A percentile compares a stretch with the other conserved stretches of the same genome.
Evolutionary conservation across 2,797 vertebrate species (phyloP).

Genomic region (Smutsia temminckii): DNA sequence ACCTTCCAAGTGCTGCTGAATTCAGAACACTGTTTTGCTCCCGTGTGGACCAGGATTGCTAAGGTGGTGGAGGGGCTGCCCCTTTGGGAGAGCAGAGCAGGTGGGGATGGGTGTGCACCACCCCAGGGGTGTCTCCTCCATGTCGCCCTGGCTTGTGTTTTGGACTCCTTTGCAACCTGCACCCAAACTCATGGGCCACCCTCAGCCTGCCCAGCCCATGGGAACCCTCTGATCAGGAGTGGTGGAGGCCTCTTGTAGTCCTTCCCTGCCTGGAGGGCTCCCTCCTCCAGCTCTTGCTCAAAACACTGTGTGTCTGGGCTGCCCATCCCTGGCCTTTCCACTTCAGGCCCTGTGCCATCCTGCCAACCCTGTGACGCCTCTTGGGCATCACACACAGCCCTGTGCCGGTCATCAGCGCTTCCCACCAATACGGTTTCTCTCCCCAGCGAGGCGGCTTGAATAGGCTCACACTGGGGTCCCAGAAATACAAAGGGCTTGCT

Average conservation of each 20-base stretch:
- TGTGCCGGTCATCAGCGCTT: accelerated
- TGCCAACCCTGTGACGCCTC: not conserved
- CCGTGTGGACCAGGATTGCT: not conserved
- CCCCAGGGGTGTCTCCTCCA: not conserved
- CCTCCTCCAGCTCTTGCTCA: not conserved
- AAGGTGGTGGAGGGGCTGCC: not conserved
- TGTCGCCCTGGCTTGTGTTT: not conserved
- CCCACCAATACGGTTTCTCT: not conserved
- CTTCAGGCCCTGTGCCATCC: not conserved
- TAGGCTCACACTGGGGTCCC: not conserved
- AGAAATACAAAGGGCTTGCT: not conserved
- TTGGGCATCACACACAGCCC: accelerated
- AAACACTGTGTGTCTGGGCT: not conserved
- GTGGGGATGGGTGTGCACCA: not conserved
- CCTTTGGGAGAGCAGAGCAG: not conserved
- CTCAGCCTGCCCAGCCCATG: accelerated
- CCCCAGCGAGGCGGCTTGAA: not conserved
- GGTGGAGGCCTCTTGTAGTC: not conserved
- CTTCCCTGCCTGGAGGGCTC: not conserved
- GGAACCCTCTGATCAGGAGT: not conserved
- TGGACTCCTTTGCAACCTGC: not conserved
- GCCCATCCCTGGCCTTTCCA: not conserved
- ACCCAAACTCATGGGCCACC: not conserved
- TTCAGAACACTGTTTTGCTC: not conserved
- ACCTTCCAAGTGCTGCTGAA: conserved; percentile 36